Evolutionary conservation across 2,113 vertebrate genomes (phyloP).

Genomic region (Vulpes vulpes): DNA sequence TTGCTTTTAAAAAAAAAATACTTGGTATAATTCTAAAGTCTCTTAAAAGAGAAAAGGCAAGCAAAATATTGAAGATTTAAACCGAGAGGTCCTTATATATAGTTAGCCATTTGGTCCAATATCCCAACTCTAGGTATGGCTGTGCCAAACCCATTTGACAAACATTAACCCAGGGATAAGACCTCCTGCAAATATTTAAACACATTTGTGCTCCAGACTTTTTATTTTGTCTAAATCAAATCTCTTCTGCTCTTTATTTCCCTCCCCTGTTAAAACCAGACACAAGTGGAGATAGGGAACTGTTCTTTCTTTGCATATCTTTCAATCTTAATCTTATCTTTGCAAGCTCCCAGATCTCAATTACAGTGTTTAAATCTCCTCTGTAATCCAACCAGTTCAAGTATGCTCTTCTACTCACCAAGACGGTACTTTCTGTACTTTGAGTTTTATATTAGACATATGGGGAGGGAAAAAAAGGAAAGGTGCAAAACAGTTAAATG

Average conservation of each 20-base stretch:
- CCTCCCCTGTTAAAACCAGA: background rate
- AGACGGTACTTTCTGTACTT: constrained; percentile 13
- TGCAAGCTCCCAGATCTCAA: constrained; percentile 23
- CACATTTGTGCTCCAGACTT: background rate
- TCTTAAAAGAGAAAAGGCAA: constrained; percentile 34
- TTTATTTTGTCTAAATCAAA: background rate
- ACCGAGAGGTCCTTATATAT: constrained; percentile 4
- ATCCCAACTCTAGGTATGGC: background rate
- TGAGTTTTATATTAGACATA: constrained; percentile 20
- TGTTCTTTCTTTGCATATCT: background rate
- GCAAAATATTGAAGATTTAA: constrained; percentile 8
- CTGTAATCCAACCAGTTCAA: background rate
- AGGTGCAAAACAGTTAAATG: constrained; percentile 23
- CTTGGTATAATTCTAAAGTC: constrained; percentile 31
- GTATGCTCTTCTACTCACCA: background rate
- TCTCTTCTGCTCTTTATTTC: constrained; percentile 36
- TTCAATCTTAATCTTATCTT: constrained; percentile 35
- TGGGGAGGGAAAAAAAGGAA: background rate
- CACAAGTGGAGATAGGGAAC: background rate
- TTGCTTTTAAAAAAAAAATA: background rate
- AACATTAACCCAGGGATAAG: constrained; percentile 9
- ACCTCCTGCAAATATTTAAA: constrained; percentile 11
- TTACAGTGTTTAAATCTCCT: background rate
- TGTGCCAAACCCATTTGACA: background rate
- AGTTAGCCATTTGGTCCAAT: background rate